phyloP scores from a whole-genome alignment of 1,140 invertebrate genomes.

The Magallana gigas region DNA sequence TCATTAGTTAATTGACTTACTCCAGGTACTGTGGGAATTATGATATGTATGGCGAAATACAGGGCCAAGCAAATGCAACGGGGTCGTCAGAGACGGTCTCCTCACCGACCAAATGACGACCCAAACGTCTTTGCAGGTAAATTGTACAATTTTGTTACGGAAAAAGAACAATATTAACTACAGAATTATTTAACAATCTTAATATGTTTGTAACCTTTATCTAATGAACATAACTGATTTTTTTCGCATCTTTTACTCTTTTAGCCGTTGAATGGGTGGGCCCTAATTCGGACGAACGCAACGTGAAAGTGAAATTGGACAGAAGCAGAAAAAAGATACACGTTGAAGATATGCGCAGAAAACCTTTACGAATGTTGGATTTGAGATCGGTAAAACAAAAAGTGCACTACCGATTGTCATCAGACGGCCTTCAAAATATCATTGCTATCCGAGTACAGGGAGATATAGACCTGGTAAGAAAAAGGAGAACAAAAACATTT shows the following conservation, averaged over 20 bases:
- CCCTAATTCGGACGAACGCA: conserved; percentile 49
- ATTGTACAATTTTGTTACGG: background rate
- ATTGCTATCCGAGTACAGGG: conserved; percentile 62
- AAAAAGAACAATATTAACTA: too few species aligned
- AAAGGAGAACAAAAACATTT: too few species aligned
- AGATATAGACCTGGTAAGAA: conserved; percentile 66
- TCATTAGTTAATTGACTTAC: too few species aligned
- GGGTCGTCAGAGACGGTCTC: conserved; percentile 8
- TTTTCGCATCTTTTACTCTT: background rate
- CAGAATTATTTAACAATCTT: too few species aligned
- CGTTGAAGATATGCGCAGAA: conserved; percentile 67
- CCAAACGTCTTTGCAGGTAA: conserved; percentile 58
- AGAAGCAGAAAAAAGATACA: conserved; percentile 52
- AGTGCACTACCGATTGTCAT: conserved; percentile 43
- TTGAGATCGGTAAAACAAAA: conserved; percentile 78
- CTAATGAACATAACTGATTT: background rate
- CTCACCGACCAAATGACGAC: conserved; percentile 46
- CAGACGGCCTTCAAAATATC: conserved; percentile 35
- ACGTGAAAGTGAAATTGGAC: conserved; percentile 56
- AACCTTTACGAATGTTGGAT: conserved; percentile 75
- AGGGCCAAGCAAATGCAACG: conserved; percentile 45
- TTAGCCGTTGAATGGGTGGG: conserved; percentile 63
- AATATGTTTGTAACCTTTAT: too few species aligned
- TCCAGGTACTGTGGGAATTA: conserved; percentile 52
- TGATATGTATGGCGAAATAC: conserved; percentile 52